Conservation (phyloP, 2,797 vertebrate species). For the Crenuchus spilurus region DNA sequence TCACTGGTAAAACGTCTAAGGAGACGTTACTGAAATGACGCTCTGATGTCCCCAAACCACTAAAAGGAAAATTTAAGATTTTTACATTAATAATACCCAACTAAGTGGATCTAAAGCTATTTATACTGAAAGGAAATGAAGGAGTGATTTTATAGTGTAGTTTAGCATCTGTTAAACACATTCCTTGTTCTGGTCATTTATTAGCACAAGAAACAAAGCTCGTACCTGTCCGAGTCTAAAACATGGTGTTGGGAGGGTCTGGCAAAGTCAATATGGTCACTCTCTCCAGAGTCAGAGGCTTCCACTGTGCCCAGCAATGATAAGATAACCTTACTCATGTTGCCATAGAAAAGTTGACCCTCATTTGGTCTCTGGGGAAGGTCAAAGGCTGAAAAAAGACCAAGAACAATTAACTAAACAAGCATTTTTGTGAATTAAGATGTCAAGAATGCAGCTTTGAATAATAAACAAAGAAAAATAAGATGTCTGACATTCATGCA, state of each 20-base stretch:
- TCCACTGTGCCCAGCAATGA: slow-evolving; percentile 78
- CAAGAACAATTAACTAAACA: neutral
- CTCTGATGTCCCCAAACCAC: slow-evolving; percentile 65
- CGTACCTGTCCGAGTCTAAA: slow-evolving; percentile 76
- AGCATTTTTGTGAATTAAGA: neutral
- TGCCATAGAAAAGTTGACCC: slow-evolving; percentile 87
- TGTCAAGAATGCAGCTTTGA: neutral
- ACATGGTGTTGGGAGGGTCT: slow-evolving; percentile 51
- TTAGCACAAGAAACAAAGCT: neutral
- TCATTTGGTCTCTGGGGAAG: slow-evolving; percentile 86
- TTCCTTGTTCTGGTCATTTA: neutral
- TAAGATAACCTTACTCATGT: slow-evolving; percentile 85
- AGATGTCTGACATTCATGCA: slow-evolving; percentile 82
- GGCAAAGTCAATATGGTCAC: slow-evolving; percentile 61
- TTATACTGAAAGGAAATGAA: no score
- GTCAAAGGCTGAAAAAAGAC: slow-evolving; percentile 80
- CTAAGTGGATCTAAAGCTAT: neutral
- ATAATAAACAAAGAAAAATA: neutral
- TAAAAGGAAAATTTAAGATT: slow-evolving; percentile 51
- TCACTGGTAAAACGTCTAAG: slow-evolving; percentile 94
- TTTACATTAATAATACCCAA: neutral
- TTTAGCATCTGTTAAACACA: neutral
- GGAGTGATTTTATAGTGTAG: neutral
- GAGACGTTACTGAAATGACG: slow-evolving; percentile 77
- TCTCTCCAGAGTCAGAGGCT: slow-evolving; percentile 60